Base-by-base conservation (phyloP, 2,113 vertebrate genomes). In the Cyphomyrus discorhynchus region DNA sequence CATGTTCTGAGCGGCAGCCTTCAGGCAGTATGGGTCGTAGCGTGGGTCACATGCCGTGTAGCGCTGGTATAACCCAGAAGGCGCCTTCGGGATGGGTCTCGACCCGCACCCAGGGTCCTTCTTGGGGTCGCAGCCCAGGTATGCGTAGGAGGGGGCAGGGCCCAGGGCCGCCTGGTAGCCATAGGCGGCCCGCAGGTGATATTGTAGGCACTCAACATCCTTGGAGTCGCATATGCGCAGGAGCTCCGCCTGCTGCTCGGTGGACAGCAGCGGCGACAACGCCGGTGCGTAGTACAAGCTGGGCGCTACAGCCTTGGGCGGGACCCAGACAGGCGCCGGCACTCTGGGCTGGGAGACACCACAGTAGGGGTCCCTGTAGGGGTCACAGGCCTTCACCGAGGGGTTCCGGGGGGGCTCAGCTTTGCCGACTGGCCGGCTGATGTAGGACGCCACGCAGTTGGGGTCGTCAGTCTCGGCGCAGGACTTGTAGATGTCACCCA, bases 201-300 rank as follows among this genome's bases (percentile, higher is more conserved):
- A 96, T 94, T 96, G 96, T 39, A 96, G 92, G 91, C 96, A 96
- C 92, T 96, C 96, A 0, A 94, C 93, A 24, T 96, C 96, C 0
- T 96, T 95, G 0, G 95, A 3, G 0, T 93, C 80, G 52, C 96
- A 96, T 93, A 96, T 95, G 5, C 95, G 94, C 93, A 96, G 91
- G 58, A 96, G 94, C 92, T 96, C 96, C 0, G 94, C 90, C 91
- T 95, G 95, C 93, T 96, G 95, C 91, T 96, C 94, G 92, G 95
- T 83, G 35, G 92, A 91, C 27, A 96, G 95, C 93, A 95, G 95
- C n/a, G 96, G 42, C 88, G 92, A 90, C 15, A 49, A 15, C 0
- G 92, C 3, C 0, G 94, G 94, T 74, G 95, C 35, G 35, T 93
- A 95, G 89, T 94, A 88, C 17, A 95, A 95, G 52, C 24, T 50